These are phyloP conservation scores for Zele albiditarsus DNA, from an alignment of 2,888 invertebrate species.

Conservation along the genomic window DNA sequence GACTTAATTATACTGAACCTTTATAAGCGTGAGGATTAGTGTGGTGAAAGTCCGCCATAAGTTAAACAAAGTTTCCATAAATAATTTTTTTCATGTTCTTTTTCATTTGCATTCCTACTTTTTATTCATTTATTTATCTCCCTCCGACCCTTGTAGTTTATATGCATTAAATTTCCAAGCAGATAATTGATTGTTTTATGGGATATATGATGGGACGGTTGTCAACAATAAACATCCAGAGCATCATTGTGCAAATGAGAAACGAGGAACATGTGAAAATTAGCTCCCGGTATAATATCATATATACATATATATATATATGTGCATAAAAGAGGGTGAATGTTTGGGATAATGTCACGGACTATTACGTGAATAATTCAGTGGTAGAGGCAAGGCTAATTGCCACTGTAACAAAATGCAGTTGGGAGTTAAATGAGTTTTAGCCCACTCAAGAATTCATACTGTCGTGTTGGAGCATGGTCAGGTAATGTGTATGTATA, in stretches of 20 bases:
- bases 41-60: neutral
- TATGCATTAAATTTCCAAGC: neutral
- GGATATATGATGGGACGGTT: neutral
- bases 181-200: neutral
- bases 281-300: neutral
- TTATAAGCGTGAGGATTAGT: neutral
- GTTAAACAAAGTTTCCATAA: neutral
- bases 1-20: neutral
- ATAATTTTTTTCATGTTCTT: neutral
- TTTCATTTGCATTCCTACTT: neutral
- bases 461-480: neutral
- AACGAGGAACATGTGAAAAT: neutral
- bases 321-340: neutral
- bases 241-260: neutral
- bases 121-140: neutral
- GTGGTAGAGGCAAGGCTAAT: constrained; percentile 23
- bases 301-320: neutral
- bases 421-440: constrained; percentile 22
- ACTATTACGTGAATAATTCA: constrained; percentile 14
- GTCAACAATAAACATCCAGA: neutral
- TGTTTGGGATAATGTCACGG: constrained; percentile 4
- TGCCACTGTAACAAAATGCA: constrained; percentile 30
- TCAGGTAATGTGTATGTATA: neutral
- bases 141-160: neutral
- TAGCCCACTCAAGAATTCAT: constrained; percentile 22